phyloP scores from a whole-genome alignment of 2,888 invertebrate species.

The Osedax frankpressi region DNA sequence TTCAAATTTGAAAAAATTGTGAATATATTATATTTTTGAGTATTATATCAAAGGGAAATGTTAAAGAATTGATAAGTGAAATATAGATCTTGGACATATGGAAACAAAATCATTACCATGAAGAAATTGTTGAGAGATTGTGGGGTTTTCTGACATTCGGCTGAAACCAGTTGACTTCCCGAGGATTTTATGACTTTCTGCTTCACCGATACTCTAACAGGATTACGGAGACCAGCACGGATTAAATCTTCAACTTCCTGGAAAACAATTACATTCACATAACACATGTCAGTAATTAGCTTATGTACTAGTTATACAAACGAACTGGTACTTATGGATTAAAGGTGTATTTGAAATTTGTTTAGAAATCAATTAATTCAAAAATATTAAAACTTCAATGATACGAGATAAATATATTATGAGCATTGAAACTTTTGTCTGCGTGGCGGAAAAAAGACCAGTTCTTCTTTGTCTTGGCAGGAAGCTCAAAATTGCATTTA shows the following conservation, averaged over 20 bases:
- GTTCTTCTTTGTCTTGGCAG: conserved; percentile 85
- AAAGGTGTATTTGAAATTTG: too few species aligned
- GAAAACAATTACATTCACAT: too few species aligned
- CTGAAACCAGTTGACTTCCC: conserved; percentile 9
- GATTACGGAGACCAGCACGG: conserved; percentile 81
- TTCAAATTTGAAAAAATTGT: too few species aligned
- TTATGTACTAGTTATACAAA: too few species aligned
- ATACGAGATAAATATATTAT: neutral
- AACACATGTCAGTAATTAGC: too few species aligned
- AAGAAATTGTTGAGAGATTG: conserved; percentile 58
- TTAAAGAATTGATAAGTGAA: too few species aligned
- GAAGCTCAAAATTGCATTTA: conserved; percentile 76
- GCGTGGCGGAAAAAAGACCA: conserved; percentile 96
- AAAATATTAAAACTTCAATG: neutral
- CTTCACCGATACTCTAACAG: conserved; percentile 74
- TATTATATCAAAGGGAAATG: too few species aligned
- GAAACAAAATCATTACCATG: conserved; percentile 47
- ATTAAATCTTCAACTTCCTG: conserved; percentile 64
- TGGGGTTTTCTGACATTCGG: conserved; percentile 46
- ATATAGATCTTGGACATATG: too few species aligned
- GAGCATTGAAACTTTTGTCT: conserved; percentile 93
- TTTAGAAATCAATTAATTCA: neutral
- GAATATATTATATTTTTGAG: too few species aligned
- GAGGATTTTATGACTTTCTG: conserved; percentile 52
- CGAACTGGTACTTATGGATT: too few species aligned